A percentile compares a stretch with the other conserved stretches of the same genome.
These are phyloP conservation scores for Casuarius casuarius DNA, from an alignment of 2,113 vertebrate genomes.

Conservation along the genomic window DNA sequence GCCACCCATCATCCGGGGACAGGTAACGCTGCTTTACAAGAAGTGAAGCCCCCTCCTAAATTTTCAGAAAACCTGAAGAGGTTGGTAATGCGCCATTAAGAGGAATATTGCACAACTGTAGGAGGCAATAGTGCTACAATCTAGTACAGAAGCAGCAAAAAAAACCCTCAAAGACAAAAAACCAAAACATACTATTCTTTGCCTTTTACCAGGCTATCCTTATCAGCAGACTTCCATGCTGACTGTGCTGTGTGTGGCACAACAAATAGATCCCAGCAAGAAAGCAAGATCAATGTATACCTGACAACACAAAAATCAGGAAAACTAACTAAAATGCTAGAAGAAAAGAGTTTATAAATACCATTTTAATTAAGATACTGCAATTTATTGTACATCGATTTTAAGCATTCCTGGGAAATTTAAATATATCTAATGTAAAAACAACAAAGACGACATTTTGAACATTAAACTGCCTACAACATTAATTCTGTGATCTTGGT, in stretches of 20 bases:
- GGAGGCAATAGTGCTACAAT: neutral
- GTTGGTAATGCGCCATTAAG: neutral
- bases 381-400: neutral
- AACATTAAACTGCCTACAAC: slow-evolving; percentile 16
- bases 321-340: neutral
- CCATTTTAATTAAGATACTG: neutral
- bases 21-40: neutral
- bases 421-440: neutral
- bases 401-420: neutral
- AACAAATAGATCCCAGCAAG: neutral
- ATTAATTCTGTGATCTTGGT: slow-evolving; percentile 8
- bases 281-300: neutral
- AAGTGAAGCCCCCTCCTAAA: neutral
- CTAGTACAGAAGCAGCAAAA: neutral
- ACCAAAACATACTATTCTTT: neutral
- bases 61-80: neutral
- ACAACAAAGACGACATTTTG: slow-evolving; percentile 31
- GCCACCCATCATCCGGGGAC: neutral
- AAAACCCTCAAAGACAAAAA: neutral
- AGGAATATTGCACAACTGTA: neutral
- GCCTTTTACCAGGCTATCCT: neutral
- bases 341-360: neutral
- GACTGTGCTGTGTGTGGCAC: neutral
- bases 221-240: neutral
- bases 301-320: neutral